Percentiles rank a stretch among this genome's conserved stretches.
These are phyloP conservation scores for Myzus persicae DNA, from an alignment of 1,140 invertebrate genomes.

Conservation along the genomic window DNA sequence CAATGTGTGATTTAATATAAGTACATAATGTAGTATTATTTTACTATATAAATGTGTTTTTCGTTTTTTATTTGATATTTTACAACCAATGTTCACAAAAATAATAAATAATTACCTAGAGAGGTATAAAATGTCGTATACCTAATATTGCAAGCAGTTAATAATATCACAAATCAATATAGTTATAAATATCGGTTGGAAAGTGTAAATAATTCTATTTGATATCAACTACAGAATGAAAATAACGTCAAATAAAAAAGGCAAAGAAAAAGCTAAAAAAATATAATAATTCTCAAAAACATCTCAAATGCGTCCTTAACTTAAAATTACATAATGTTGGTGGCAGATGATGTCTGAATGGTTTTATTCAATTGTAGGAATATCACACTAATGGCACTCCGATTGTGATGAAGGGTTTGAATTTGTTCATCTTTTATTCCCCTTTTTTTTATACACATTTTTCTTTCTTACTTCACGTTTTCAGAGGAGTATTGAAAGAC, in stretches of 20 bases:
- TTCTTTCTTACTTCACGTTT: background rate
- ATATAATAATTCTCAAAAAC: constrained; percentile 2
- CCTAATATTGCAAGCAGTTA: background rate
- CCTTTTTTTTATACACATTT: constrained; percentile 34
- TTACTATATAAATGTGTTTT: background rate
- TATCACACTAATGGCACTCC: constrained; percentile 56
- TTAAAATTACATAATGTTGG: constrained; percentile 46
- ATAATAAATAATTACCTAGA: background rate
- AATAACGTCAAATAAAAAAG: background rate
- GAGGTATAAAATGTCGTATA: background rate
- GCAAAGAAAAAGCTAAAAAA: background rate
- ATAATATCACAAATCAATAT: background rate
- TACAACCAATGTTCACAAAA: background rate
- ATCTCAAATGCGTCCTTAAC: background rate
- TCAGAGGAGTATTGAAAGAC: background rate
- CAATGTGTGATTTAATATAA: background rate
- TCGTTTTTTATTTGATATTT: background rate
- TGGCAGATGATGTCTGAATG: constrained; percentile 48
- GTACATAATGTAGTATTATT: background rate
- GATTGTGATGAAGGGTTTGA: constrained; percentile 54
- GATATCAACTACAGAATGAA: background rate
- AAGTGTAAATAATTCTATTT: constrained; percentile 2
- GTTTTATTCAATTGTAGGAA: constrained; percentile 56
- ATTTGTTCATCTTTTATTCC: constrained; percentile 47
- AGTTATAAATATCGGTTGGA: background rate